Evolutionary conservation across 2,797 vertebrate species (phyloP).

Genomic region (Gymnoscopelus braueri): DNA sequence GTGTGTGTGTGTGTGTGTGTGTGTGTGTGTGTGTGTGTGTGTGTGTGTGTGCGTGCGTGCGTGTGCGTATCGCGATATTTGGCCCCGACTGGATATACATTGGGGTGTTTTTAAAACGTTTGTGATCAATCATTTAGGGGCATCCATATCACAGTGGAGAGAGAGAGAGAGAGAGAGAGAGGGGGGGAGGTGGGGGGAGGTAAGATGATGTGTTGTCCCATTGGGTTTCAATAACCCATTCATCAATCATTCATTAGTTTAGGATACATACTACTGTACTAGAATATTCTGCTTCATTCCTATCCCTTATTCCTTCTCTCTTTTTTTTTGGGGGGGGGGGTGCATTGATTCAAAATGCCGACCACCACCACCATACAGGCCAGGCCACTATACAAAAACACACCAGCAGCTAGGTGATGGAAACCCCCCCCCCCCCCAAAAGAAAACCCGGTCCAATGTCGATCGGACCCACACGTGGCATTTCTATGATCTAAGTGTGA

Average conservation of each 20-base stretch:
- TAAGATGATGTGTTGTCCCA: constrained; percentile 68
- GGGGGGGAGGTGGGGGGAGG: constrained; percentile 31
- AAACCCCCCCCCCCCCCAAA: neutral
- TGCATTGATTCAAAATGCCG: constrained; percentile 75
- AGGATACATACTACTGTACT: constrained; percentile 32
- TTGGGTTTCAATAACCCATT: constrained; percentile 71
- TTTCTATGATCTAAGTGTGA: constrained; percentile 33
- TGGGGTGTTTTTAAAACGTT: constrained; percentile 27
- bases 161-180: too few species aligned
- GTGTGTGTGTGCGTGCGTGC: constrained; percentile 62
- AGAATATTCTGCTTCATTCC: constrained; percentile 58
- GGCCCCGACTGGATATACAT: constrained; percentile 53
- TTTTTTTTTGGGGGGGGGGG: constrained; percentile 16
- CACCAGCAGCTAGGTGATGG: constrained; percentile 44
- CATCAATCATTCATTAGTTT: constrained; percentile 76
- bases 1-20: constrained; percentile 59
- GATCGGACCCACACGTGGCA: constrained; percentile 68
- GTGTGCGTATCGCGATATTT: constrained; percentile 57
- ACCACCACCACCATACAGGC: constrained; percentile 34
- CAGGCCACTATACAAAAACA: constrained; percentile 65
- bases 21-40: constrained; percentile 61
- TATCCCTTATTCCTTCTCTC: constrained; percentile 61
- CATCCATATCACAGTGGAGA: constrained; percentile 42
- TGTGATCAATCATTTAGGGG: constrained; percentile 45
- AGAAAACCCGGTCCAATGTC: constrained; percentile 36